Conservation (phyloP, 2,113 vertebrate genomes). For the Labeo rohita region DNA sequence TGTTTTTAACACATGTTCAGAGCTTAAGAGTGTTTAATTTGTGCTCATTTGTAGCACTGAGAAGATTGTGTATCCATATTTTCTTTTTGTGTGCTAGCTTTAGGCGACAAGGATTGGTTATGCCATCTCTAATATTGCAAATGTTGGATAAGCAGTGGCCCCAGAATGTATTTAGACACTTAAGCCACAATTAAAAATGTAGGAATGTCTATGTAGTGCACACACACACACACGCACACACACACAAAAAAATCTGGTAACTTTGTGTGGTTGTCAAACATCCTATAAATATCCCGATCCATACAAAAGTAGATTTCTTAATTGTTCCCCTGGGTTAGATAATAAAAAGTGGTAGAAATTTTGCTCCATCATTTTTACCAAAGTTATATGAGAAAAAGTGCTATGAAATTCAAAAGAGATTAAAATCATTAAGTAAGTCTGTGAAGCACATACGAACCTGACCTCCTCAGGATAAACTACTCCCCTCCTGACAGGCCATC, state of each 20-base stretch:
- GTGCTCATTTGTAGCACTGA: not conserved
- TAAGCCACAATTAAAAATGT: not conserved
- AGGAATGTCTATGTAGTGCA: not conserved
- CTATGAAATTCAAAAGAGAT: not conserved
- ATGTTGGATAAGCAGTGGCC: not conserved
- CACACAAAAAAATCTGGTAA: not conserved
- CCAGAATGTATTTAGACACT: not conserved
- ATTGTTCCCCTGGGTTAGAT: too few relatives aligned
- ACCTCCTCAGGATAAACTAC: not conserved
- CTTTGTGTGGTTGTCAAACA: not conserved
- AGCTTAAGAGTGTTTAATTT: not conserved
- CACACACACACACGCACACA: too few relatives aligned
- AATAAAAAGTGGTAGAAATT: not conserved
- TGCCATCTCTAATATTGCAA: not conserved
- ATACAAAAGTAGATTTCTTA: not conserved
- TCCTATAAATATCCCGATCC: not conserved
- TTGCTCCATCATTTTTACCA: not conserved
- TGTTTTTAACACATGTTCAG: not conserved
- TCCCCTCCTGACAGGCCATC: not conserved
- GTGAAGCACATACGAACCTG: not conserved
- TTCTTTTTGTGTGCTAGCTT: not conserved
- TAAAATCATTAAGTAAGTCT: not conserved
- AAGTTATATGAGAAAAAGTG: not conserved
- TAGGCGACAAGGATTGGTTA: not conserved
- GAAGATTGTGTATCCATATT: not conserved